A percentile compares a stretch with the other conserved stretches of the same genome.
Evolutionary conservation across 2,888 invertebrate species (phyloP).

Genomic region (Meandrusa payeni): DNA sequence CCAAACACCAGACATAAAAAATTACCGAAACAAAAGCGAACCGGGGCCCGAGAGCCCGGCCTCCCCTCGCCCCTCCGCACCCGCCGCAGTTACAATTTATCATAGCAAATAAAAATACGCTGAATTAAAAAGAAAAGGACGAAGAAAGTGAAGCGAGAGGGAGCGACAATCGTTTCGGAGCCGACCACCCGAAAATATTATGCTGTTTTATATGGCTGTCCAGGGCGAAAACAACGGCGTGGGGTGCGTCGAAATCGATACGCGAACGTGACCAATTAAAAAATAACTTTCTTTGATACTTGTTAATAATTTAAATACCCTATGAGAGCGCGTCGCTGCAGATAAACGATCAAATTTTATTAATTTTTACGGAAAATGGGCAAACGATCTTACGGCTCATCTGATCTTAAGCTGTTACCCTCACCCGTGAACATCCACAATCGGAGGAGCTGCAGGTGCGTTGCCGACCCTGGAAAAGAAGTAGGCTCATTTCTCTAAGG

Average conservation of each 20-base stretch:
- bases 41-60: constrained; percentile 39
- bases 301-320: constrained; percentile 36
- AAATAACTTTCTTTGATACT: constrained; percentile 42
- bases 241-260: constrained; percentile 54
- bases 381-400: no score
- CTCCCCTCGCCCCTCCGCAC: constrained; percentile 42
- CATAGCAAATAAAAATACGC: constrained; percentile 79
- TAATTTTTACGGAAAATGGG: no score
- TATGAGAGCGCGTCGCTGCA: constrained; percentile 21
- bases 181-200: constrained; percentile 61
- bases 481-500: no score
- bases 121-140: constrained; percentile 77
- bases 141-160: constrained; percentile 66
- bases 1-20: constrained; percentile 77
- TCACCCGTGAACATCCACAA: no score
- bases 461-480: no score
- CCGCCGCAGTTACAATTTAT: constrained; percentile 75
- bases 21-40: constrained; percentile 77
- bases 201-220: constrained; percentile 56
- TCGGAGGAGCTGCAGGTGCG: no score
- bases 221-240: constrained; percentile 39
- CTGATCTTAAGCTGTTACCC: constrained; percentile 18
- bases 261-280: constrained; percentile 48
- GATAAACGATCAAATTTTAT: no score
- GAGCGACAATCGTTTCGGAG: constrained; percentile 54